Evolutionary conservation across 2,113 vertebrate genomes (phyloP).

Genomic region (Siphamia tubifer): DNA sequence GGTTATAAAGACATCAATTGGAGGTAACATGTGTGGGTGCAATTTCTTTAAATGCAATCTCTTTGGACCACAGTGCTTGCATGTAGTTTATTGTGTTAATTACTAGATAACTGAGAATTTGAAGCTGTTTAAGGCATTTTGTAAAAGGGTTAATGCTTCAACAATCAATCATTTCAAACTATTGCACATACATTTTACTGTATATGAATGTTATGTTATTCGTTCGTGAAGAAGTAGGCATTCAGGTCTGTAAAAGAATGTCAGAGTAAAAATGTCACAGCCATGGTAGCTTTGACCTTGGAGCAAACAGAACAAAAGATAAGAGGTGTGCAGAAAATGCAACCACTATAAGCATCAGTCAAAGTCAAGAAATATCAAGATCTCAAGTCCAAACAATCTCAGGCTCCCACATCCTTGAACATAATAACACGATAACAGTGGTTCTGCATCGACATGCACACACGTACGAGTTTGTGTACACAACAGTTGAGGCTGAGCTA

Average conservation of each 20-base stretch:
- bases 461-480: slow-evolving; percentile 36
- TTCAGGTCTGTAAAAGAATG: not conserved
- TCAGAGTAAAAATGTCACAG: not conserved
- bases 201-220: too few species aligned
- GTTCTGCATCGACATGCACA: slow-evolving; percentile 11
- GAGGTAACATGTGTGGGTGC: too few species aligned
- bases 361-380: slow-evolving; percentile 44
- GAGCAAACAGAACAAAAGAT: slow-evolving; percentile 18
- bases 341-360: slow-evolving; percentile 24
- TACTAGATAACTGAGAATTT: too few species aligned
- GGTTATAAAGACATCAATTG: not conserved
- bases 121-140: too few species aligned
- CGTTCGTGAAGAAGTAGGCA: not conserved
- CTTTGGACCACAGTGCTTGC: too few species aligned
- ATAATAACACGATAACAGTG: slow-evolving; percentile 49
- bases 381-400: slow-evolving; percentile 62
- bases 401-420: slow-evolving; percentile 39
- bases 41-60: too few species aligned
- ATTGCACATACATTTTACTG: too few species aligned
- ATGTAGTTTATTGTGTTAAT: too few species aligned
- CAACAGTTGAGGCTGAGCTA: slow-evolving; percentile 25
- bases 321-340: slow-evolving; percentile 14
- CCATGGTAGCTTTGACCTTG: not conserved
- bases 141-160: too few species aligned
- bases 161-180: too few species aligned